Evolutionary conservation across 2,113 vertebrate genomes (phyloP).

Genomic region (Tenrec ecaudatus): DNA sequence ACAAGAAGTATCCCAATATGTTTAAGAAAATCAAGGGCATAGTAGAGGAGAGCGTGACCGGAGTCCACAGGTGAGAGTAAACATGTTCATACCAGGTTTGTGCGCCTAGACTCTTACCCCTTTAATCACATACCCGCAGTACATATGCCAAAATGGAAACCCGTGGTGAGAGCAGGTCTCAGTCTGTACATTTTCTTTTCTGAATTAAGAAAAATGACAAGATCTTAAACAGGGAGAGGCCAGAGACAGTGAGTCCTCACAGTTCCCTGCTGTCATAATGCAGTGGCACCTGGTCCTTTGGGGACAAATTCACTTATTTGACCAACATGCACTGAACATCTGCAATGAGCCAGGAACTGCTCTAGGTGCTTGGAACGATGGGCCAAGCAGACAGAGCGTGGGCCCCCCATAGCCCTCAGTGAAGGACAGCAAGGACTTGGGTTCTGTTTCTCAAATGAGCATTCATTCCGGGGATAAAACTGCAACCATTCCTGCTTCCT

Average conservation of each 20-base stretch:
- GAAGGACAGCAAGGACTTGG: not conserved
- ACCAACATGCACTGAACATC: constrained; percentile 23
- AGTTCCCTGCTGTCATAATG: constrained; percentile 21
- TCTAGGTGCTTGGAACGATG: not conserved
- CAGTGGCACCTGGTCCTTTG: constrained; percentile 18
- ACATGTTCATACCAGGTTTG: not conserved
- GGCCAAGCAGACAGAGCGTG: constrained; percentile 23
- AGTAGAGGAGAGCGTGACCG: constrained; percentile 98
- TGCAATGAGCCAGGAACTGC: not conserved
- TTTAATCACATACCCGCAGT: not conserved
- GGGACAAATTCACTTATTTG: constrained; percentile 4
- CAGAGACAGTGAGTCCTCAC: not conserved
- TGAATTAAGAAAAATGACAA: constrained; percentile 31
- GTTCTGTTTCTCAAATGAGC: constrained; percentile 34
- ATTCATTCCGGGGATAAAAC: not conserved
- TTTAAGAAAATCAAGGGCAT: constrained; percentile 99
- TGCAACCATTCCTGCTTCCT: constrained; percentile 48
- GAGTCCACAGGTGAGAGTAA: constrained; percentile 94
- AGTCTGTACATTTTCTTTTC: constrained; percentile 23
- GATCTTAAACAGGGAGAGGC: too few relatives aligned
- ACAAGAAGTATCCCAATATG: constrained; percentile 99
- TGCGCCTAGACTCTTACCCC: not conserved
- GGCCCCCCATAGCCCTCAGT: not conserved
- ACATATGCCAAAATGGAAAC: not conserved
- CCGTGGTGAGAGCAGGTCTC: not conserved